A percentile compares a stretch with the other conserved stretches of the same genome.
Conservation (phyloP, 2,797 vertebrate genomes). For the Gorsachius magnificus region DNA sequence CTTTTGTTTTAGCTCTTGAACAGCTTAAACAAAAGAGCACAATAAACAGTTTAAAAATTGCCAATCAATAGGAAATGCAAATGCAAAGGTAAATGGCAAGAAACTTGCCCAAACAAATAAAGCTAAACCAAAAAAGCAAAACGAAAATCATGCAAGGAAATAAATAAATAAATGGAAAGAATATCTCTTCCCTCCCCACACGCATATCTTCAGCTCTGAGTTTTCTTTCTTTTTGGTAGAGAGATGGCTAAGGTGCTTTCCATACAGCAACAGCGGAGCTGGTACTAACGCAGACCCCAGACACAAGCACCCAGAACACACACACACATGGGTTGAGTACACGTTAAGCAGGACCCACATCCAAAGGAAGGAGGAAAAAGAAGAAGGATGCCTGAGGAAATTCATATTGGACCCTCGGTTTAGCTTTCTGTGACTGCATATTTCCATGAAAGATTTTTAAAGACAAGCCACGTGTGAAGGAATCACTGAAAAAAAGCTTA, state of each 20-base stretch:
- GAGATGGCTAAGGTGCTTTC: conserved; percentile 37
- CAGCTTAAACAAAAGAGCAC: conserved; percentile 84
- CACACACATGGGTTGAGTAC: background rate
- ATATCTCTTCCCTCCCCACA: background rate
- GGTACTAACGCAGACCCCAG: background rate
- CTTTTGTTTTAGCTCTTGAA: conserved; percentile 89
- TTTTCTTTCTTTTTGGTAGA: conserved; percentile 9
- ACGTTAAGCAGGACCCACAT: background rate
- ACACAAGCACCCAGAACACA: conserved; percentile 5
- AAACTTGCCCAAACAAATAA: conserved; percentile 69
- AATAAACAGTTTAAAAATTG: conserved; percentile 85
- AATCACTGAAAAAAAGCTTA: background rate
- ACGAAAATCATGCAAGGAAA: background rate
- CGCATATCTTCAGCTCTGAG: background rate
- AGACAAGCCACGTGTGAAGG: background rate
- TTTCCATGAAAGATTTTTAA: background rate
- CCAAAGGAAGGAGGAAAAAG: background rate
- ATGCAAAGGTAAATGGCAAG: conserved; percentile 78
- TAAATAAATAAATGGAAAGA: background rate
- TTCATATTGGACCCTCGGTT: background rate
- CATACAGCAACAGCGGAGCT: conserved; percentile 12
- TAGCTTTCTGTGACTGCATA: background rate
- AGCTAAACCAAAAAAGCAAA: background rate
- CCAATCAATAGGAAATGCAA: conserved; percentile 82
- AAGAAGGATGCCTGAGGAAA: background rate